Percentiles rank a stretch among this genome's conserved stretches.
phyloP scores from a whole-genome alignment of 2,113 vertebrate genomes.

The Notothenia rossii region DNA sequence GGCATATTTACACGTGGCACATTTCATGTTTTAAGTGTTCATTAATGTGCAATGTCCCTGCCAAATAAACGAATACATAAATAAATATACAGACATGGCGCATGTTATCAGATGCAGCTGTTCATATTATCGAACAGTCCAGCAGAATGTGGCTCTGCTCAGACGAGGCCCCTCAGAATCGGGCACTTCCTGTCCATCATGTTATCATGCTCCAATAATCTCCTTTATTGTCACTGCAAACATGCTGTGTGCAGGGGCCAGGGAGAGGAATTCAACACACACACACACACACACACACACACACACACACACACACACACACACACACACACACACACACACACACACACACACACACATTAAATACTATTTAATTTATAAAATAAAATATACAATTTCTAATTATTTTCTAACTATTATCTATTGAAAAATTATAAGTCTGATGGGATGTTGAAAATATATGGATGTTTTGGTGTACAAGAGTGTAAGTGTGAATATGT shows the following conservation, averaged over 20 bases:
- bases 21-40: too few relatives aligned
- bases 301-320: neutral
- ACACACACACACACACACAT: slow-evolving; percentile 10
- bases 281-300: neutral
- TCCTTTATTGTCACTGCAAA: slow-evolving; percentile 62
- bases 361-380: too few relatives aligned
- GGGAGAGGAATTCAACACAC: slow-evolving; percentile 29
- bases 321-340: neutral
- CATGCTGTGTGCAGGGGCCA: slow-evolving; percentile 48
- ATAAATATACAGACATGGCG: too few relatives aligned
- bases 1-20: too few relatives aligned
- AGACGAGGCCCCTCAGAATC: slow-evolving; percentile 32
- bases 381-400: too few relatives aligned
- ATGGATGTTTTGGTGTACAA: too few relatives aligned
- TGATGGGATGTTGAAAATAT: too few relatives aligned
- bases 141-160: neutral
- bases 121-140: neutral
- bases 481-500: too few relatives aligned
- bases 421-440: too few relatives aligned
- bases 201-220: slow-evolving; percentile 80
- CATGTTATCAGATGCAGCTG: neutral
- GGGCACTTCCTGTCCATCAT: slow-evolving; percentile 44
- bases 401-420: too few relatives aligned
- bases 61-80: too few relatives aligned
- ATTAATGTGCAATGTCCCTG: too few relatives aligned